Evolutionary conservation across 2,888 invertebrate genomes (phyloP), one percentile per base, ranked within the genome.

Genomic region (Phymatocera aterrima): DNA sequence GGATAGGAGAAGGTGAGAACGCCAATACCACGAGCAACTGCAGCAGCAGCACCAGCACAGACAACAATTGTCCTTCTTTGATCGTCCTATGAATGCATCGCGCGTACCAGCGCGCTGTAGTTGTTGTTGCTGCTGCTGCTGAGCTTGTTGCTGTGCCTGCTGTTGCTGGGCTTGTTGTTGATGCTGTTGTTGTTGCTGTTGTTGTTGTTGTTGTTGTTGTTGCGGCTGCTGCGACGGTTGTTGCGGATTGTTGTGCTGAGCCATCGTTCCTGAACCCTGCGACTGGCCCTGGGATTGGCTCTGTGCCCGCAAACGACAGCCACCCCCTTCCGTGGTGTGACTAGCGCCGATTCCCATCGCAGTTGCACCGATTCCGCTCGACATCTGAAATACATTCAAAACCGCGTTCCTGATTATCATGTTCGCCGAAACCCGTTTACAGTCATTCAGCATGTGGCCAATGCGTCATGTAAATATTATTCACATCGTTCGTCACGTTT

Each of bases 31-130:
- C 89, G 91, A 91, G 88, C 91, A 91, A 87, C 93, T 93, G 90
- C 93, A 93, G 86, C 93, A 93, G 89, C 93, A 93, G 91, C 93
- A 93, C 91, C 93, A 93, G 91, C 93, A 93, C 87, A 93, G 92
- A 85, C 93, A 93, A 85, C 90, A 93, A 91, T 93, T 93, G 92
- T 91, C 92, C 91, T 92, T 92, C 91, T 91, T 91, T 89, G 92
- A 92, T 87, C 92, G 87, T 68, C 89, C 89, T 83, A 87, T 92
- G 89, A 91, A 92, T 89, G 89, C 92, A 90, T 92, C 90, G 91
- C 92, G 90, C 92, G 92, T 91, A 91, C 92, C 92, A 80, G 85
- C 87, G 57, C 85, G 86, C 79, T 84, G 83, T 57, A 83, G 85
- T 77, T 87, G 85, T 70, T 83, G 82, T 84, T 85, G 84, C 51